Evolutionary conservation across 2,797 vertebrate genomes (phyloP), one percentile per base, ranked within the genome.

Genomic region (Tolypeutes matacus): DNA sequence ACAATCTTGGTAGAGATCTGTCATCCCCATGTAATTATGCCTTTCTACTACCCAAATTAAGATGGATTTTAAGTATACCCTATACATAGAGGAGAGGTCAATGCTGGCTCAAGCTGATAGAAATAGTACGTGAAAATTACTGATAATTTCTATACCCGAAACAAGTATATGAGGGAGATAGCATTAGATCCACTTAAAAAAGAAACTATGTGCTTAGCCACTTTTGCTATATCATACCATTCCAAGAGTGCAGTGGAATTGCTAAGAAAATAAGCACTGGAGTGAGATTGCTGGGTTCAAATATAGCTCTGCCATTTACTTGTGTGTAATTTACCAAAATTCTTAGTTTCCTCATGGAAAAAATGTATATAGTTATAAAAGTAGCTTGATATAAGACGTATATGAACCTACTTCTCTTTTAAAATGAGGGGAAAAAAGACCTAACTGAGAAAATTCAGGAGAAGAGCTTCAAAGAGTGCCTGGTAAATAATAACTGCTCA

Each of bases 1-100:
- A 21, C 5, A 21, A 8, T 25, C 0, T 62, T 34, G 29, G 27
- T 84, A 84, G 80, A 60, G 0, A 20, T 12, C 31, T 29, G 7
- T 49, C 56, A 1, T 81, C 7, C 23, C 34, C 51, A 34, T 72
- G 5, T 20, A 83, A 83, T 94, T 67, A 94, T 62, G 75, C 14
- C 67, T 9, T 36, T 72, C 29, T n/a, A 86, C 11, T 88, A n/a
- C 60, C 67, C 92, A 85, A 90, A 90, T 72, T 18, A 93, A 95
- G 62, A 92, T 34, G 56, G 84, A 84, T 10, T 75, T 3, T 62
- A 73, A 87, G 84, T 90, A 64, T 72, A 73, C n/a, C 0, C 27
- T 64, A 58, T 65, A 27, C 1, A n/a, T 49, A 7, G 49, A 83
- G 58, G 7, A 89, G 53, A 75, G 17, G 1, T n/a, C 14, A 34